A percentile compares a stretch with the other conserved stretches of the same genome.
These are phyloP conservation scores for Oostethus manadensis DNA, from an alignment of 2,113 vertebrate genomes.

Conservation along the genomic window DNA sequence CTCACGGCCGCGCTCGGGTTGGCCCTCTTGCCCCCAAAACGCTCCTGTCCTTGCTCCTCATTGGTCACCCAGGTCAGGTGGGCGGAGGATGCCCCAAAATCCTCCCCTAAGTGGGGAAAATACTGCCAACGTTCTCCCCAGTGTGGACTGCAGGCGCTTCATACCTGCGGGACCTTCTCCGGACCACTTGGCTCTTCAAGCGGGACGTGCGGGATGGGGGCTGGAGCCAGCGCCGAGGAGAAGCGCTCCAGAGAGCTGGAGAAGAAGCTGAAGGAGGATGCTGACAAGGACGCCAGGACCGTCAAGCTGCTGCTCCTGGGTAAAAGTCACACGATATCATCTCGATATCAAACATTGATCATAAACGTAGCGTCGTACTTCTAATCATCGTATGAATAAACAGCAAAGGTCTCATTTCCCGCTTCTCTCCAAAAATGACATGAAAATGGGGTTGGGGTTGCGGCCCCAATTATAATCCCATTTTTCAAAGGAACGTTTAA, in stretches of 20 bases:
- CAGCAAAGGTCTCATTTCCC: too few relatives aligned
- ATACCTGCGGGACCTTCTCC: not conserved
- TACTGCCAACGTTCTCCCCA: conserved; percentile 38
- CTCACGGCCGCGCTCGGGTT: conserved; percentile 35
- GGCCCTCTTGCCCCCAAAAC: conserved; percentile 50
- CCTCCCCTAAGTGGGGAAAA: conserved; percentile 69
- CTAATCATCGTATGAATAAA: too few relatives aligned
- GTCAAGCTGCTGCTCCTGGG: conserved; percentile 97
- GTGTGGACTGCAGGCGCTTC: conserved; percentile 36
- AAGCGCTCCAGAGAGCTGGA: conserved; percentile 94
- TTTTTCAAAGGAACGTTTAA: too few relatives aligned
- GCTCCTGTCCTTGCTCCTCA: conserved; percentile 80
- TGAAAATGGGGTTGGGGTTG: too few relatives aligned
- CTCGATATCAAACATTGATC: too few relatives aligned
- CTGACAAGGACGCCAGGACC: conserved; percentile 90
- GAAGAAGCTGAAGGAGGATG: conserved; percentile 96
- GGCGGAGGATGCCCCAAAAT: conserved; percentile 65
- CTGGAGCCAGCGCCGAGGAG: conserved; percentile 91
- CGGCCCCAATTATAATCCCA: too few relatives aligned
- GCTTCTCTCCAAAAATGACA: too few relatives aligned
- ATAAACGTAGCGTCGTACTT: too few relatives aligned
- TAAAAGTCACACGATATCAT: conserved; percentile 60
- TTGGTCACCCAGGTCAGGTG: conserved; percentile 69
- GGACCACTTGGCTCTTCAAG: conserved; percentile 33
- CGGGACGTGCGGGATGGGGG: conserved; percentile 79